These are phyloP conservation scores for Cynopterus brachyotis DNA, from an alignment of 2,113 vertebrate genomes.

Conservation along the genomic window DNA sequence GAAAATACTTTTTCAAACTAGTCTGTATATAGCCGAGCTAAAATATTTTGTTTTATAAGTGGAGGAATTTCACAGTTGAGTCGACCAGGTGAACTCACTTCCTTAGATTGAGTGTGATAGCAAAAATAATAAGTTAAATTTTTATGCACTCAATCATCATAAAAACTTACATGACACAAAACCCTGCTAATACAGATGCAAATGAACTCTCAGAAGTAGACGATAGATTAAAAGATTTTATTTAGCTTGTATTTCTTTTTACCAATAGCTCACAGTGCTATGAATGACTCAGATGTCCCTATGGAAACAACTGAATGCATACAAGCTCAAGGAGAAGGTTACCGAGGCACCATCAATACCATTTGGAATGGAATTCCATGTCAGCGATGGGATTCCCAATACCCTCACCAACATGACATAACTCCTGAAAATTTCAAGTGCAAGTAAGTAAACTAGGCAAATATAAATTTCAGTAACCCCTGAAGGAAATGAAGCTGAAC, in stretches of 20 bases:
- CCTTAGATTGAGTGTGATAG: background rate
- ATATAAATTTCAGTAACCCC: background rate
- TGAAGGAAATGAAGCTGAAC: background rate
- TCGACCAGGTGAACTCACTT: background rate
- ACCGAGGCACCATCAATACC: constrained; percentile 88
- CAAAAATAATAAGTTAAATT: background rate
- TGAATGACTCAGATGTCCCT: constrained; percentile 81
- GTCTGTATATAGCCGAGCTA: background rate
- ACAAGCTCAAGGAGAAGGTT: constrained; percentile 90
- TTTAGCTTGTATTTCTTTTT: constrained; percentile 39
- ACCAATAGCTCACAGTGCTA: constrained; percentile 72
- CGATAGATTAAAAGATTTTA: background rate
- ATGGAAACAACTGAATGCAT: constrained; percentile 88
- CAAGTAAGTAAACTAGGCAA: constrained; percentile 90
- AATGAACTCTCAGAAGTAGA: background rate
- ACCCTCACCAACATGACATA: constrained; percentile 94
- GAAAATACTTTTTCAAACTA: background rate
- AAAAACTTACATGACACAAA: background rate
- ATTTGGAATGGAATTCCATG: constrained; percentile 91
- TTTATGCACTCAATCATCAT: background rate
- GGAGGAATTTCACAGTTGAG: background rate
- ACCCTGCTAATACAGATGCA: background rate
- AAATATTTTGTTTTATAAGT: background rate
- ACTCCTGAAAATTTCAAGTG: constrained; percentile 93
- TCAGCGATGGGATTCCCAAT: constrained; percentile 95